phyloP scores from a whole-genome alignment of 2,113 vertebrate genomes.

The Campylomormyrus tamandua region DNA sequence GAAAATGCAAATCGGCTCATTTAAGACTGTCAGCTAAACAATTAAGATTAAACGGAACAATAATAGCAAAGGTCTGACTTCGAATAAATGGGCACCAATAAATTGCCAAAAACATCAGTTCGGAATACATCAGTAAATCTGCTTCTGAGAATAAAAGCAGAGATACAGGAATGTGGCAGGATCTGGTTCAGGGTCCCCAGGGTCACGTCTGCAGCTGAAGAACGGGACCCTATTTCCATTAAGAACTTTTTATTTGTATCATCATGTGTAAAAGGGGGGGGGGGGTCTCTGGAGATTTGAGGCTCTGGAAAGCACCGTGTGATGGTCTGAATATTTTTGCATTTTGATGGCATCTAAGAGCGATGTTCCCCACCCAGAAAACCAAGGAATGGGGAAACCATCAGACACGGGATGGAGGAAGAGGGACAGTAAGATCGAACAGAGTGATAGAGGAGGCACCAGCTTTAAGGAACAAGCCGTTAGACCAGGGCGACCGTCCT shows the following conservation, averaged over 20 bases:
- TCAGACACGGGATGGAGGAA: not conserved
- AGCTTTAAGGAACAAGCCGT: not conserved
- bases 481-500: not conserved
- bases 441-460: not conserved
- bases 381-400: not conserved
- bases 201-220: not conserved
- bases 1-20: not conserved
- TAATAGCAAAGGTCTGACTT: not conserved
- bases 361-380: not conserved
- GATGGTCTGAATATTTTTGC: not conserved
- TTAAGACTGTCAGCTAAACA: not conserved
- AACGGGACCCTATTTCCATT: not conserved
- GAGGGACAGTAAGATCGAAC: not conserved
- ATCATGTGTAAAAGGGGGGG: not conserved
- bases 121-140: not conserved
- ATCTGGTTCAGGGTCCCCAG: not conserved
- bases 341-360: not conserved
- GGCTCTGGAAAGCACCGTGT: not conserved
- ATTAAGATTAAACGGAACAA: not conserved
- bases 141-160: not conserved
- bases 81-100: not conserved
- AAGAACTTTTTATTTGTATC: not conserved
- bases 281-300: not conserved
- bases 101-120: not conserved
- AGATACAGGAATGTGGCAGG: not conserved